These are phyloP conservation scores for Apostichopus japonicus DNA, from an alignment of 35 echinoderm and acorn worm genomes.

Conservation along the genomic window DNA sequence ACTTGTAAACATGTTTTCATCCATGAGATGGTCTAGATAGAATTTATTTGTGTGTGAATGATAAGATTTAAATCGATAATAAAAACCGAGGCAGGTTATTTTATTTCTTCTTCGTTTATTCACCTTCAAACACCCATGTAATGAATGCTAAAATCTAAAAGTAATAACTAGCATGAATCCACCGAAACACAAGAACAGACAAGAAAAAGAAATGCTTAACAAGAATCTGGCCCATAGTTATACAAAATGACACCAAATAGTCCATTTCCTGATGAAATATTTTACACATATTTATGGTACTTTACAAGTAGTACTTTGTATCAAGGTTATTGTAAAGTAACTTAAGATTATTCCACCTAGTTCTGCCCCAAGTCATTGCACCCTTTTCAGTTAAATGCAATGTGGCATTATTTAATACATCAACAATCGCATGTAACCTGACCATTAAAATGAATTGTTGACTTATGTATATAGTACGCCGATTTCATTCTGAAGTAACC, in stretches of 20 bases:
- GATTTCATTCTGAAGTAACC: too few species aligned
- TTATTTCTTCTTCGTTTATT: background rate
- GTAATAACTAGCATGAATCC: slow-evolving; percentile 28
- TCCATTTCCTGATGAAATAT: background rate
- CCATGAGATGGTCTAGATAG: too few species aligned
- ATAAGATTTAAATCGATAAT: background rate
- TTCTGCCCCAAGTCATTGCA: background rate
- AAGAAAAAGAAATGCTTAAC: background rate
- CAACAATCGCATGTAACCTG: too few species aligned
- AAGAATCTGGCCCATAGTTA: background rate
- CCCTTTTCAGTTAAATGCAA: too few species aligned
- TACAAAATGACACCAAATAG: background rate
- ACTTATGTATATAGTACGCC: too few species aligned
- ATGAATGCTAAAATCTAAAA: slow-evolving; percentile 41
- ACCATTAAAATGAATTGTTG: too few species aligned
- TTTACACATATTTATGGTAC: background rate
- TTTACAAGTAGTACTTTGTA: background rate
- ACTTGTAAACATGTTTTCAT: too few species aligned
- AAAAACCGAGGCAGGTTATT: background rate
- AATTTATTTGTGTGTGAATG: too few species aligned
- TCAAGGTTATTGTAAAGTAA: background rate
- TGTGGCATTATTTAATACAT: too few species aligned
- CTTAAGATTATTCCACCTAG: background rate
- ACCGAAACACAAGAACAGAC: slow-evolving; percentile 8
- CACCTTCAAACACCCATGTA: slow-evolving; percentile 34